Evolutionary conservation across 1,140 invertebrate genomes (phyloP).

Genomic region (Planococcus citri): DNA sequence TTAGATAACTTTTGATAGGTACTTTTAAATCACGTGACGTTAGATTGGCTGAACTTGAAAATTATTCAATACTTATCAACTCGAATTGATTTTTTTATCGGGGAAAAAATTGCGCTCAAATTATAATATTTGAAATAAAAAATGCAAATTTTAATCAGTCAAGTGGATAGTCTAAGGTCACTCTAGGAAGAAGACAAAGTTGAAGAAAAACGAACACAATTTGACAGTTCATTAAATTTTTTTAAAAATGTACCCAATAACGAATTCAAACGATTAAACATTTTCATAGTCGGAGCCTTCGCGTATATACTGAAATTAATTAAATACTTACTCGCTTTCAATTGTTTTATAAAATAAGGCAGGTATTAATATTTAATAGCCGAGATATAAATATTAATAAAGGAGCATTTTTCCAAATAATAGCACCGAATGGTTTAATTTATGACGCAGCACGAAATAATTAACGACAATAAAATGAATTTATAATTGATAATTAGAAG

Average conservation of each 20-base stretch:
- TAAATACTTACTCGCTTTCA: slow-evolving; percentile 13
- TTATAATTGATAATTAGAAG: slow-evolving; percentile 20
- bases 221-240: not conserved
- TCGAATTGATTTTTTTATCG: too few species aligned
- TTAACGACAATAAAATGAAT: slow-evolving; percentile 20
- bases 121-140: too few species aligned
- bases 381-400: slow-evolving; percentile 18
- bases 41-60: too few species aligned
- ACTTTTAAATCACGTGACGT: too few species aligned
- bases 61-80: too few species aligned
- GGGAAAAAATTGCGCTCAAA: too few species aligned
- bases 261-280: not conserved
- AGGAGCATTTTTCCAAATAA: slow-evolving; percentile 13
- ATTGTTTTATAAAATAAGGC: slow-evolving; percentile 14
- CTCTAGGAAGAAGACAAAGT: too few species aligned
- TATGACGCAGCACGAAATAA: slow-evolving; percentile 17
- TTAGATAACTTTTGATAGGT: too few species aligned
- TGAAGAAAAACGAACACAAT: not conserved
- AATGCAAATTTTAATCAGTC: too few species aligned
- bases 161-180: too few species aligned
- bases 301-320: slow-evolving; percentile 6
- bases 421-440: slow-evolving; percentile 13
- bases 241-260: not conserved
- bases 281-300: not conserved
- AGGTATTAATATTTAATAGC: slow-evolving; percentile 14